phyloP scores from a whole-genome alignment of 2,888 invertebrate species.

The Malthinus flaveolus region DNA sequence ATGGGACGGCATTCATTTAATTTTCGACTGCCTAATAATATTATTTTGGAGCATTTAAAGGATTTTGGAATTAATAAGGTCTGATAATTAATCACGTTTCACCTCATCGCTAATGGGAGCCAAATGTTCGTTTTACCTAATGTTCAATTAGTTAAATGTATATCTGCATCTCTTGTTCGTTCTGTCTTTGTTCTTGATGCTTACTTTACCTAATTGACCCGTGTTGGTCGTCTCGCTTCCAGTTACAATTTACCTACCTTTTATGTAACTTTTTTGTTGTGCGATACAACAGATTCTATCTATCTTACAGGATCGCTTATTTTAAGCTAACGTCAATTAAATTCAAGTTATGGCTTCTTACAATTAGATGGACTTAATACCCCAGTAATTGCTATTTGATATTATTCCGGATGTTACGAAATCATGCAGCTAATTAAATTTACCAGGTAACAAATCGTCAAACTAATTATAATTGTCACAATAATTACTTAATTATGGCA shows the following conservation, averaged over 20 bases:
- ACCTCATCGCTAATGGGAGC: conserved; percentile 55
- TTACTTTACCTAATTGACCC: conserved; percentile 55
- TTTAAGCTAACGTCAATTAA: conserved; percentile 49
- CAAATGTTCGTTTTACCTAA: conserved; percentile 58
- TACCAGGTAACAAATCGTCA: too few species aligned
- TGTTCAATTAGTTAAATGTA: conserved; percentile 59
- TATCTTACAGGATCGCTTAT: conserved; percentile 47
- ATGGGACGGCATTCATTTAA: conserved; percentile 35
- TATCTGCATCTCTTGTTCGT: conserved; percentile 53
- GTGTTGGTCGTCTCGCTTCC: conserved; percentile 35
- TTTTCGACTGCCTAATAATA: conserved; percentile 38
- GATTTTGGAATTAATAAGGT: conserved; percentile 44
- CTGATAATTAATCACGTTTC: conserved; percentile 53
- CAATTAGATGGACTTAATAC: conserved; percentile 24
- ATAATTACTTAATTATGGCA: too few species aligned
- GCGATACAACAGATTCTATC: conserved; percentile 45
- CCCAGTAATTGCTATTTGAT: conserved; percentile 28
- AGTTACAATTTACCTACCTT: conserved; percentile 26
- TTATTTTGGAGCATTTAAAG: conserved; percentile 44
- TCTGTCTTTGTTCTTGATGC: conserved; percentile 46
- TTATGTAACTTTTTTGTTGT: conserved; percentile 36
- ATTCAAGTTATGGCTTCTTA: conserved; percentile 44
- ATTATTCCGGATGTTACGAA: conserved; percentile 12
- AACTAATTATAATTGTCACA: too few species aligned
- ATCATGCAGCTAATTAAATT: too few species aligned